phyloP scores from a whole-genome alignment of 2,888 invertebrate genomes.

The Ichneumoninae sp. region DNA sequence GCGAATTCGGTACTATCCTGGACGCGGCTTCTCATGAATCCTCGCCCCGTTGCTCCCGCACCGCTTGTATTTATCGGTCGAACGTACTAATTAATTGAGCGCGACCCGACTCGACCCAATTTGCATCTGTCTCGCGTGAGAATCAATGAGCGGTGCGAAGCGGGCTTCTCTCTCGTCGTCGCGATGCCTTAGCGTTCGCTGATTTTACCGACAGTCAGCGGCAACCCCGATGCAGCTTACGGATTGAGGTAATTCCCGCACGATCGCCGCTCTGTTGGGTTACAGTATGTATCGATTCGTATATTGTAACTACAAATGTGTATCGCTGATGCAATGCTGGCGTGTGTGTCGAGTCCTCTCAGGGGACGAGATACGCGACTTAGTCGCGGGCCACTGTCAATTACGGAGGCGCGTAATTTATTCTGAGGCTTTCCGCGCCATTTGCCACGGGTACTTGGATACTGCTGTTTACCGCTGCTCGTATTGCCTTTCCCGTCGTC shows the following conservation, averaged over 20 bases:
- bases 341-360: not conserved
- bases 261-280: not conserved
- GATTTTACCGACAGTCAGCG: not conserved
- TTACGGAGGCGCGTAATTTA: slow-evolving; percentile 49
- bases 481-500: slow-evolving; percentile 34
- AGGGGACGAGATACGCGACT: not conserved
- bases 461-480: slow-evolving; percentile 19
- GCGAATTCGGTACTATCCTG: not conserved
- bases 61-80: slow-evolving; percentile 56
- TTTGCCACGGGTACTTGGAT: slow-evolving; percentile 28
- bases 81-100: slow-evolving; percentile 62
- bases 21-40: not conserved
- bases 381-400: slow-evolving; percentile 30
- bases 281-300: not conserved
- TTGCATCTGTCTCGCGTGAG: slow-evolving; percentile 53
- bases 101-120: slow-evolving; percentile 61
- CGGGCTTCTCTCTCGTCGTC: slow-evolving; percentile 8
- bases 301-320: not conserved
- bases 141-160: slow-evolving; percentile 51
- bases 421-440: slow-evolving; percentile 48
- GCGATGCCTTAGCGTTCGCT: not conserved
- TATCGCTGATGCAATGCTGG: not conserved
- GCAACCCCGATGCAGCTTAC: not conserved
- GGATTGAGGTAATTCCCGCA: slow-evolving; percentile 29
- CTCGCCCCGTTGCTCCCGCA: slow-evolving; percentile 3